These are phyloP conservation scores for Penaeus monodon DNA, from an alignment of 2,888 invertebrate genomes.

Conservation along the genomic window DNA sequence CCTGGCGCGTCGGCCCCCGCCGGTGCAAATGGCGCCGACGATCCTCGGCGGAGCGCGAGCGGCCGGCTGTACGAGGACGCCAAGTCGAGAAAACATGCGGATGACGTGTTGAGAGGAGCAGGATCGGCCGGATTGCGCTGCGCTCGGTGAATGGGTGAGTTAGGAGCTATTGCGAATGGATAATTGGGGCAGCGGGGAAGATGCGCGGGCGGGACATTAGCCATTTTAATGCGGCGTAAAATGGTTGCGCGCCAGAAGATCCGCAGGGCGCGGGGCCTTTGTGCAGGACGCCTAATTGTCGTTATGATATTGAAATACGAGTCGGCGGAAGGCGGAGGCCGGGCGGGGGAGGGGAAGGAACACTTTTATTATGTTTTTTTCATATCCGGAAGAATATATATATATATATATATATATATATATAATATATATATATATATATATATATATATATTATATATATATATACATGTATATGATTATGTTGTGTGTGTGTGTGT, in stretches of 20 bases:
- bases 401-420: no score
- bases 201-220: neutral
- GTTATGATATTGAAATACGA: no score
- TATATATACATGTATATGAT: no score
- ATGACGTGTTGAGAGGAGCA: neutral
- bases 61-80: neutral
- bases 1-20: neutral
- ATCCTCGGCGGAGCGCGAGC: neutral
- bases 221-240: neutral
- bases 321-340: neutral
- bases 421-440: no score
- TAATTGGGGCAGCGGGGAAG: slow-evolving; percentile 15
- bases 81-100: neutral
- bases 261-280: no score
- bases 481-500: no score
- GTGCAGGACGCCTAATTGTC: no score
- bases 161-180: slow-evolving; percentile 36
- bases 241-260: no score
- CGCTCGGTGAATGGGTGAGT: neutral
- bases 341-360: no score
- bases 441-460: no score
- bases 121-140: neutral
- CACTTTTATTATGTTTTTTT: no score
- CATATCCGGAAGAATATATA: no score
- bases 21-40: neutral